These are phyloP conservation scores for Solenopsis fugax DNA, from an alignment of 1,140 invertebrate species.

Conservation along the genomic window DNA sequence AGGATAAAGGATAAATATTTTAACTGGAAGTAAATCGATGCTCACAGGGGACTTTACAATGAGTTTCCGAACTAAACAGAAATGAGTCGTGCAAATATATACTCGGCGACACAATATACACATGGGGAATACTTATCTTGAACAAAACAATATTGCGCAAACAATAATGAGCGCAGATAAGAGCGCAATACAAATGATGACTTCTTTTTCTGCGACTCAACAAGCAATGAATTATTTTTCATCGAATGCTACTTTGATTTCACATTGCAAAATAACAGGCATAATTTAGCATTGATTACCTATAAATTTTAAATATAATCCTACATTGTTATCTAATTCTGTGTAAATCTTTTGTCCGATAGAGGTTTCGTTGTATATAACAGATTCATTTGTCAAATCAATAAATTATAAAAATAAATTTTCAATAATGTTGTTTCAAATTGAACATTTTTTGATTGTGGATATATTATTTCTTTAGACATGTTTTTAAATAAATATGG, in stretches of 20 bases:
- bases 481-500: not conserved
- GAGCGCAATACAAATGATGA: constrained; percentile 52
- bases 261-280: not conserved
- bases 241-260: not conserved
- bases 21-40: not conserved
- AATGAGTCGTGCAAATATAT: constrained; percentile 71
- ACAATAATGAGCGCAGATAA: constrained; percentile 76
- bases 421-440: not conserved
- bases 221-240: constrained; percentile 42
- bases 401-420: constrained; percentile 5
- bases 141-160: constrained; percentile 78
- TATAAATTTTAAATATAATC: not conserved
- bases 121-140: constrained; percentile 74
- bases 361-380: not conserved
- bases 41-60: not conserved
- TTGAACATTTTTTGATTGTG: not conserved
- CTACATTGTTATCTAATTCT: not conserved
- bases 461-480: not conserved
- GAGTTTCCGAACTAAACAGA: constrained; percentile 30
- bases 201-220: constrained; percentile 31
- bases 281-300: not conserved
- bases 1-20: not conserved
- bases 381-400: not conserved
- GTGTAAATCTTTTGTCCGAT: not conserved
- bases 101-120: constrained; percentile 61